phyloP scores from a whole-genome alignment of 2,888 invertebrate genomes.

The Papilio protenor region DNA sequence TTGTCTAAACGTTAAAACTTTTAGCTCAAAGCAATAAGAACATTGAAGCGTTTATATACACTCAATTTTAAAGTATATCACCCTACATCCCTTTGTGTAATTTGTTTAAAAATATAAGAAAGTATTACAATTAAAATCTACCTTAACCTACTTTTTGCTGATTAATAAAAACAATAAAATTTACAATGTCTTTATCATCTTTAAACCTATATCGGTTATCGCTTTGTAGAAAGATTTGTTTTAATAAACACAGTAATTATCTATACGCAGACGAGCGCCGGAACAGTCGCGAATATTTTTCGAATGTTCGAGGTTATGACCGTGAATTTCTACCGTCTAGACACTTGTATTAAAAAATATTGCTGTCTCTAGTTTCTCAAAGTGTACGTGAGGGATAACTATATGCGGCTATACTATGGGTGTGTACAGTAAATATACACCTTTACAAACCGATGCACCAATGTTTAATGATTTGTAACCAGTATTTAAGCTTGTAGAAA shows the following conservation, averaged over 20 bases:
- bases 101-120: too few relatives aligned
- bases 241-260: background rate
- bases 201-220: background rate
- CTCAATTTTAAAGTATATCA: too few relatives aligned
- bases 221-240: background rate
- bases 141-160: background rate
- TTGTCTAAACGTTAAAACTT: too few relatives aligned
- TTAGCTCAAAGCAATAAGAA: too few relatives aligned
- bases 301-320: conserved; percentile 8
- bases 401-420: background rate
- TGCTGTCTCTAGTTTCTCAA: background rate
- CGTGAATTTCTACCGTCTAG: background rate
- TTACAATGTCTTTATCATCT: background rate
- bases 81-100: too few relatives aligned
- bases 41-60: too few relatives aligned
- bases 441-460: conserved; percentile 6
- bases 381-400: background rate
- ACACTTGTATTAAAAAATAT: background rate
- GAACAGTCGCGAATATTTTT: conserved; percentile 23
- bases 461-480: background rate
- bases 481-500: background rate
- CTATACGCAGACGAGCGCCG: background rate
- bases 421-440: background rate
- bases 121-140: background rate
- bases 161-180: background rate